Percentiles rank a stretch among this genome's conserved stretches.
Conservation (phyloP, 2,888 invertebrate species). For the Herminia tarsipennalis region DNA sequence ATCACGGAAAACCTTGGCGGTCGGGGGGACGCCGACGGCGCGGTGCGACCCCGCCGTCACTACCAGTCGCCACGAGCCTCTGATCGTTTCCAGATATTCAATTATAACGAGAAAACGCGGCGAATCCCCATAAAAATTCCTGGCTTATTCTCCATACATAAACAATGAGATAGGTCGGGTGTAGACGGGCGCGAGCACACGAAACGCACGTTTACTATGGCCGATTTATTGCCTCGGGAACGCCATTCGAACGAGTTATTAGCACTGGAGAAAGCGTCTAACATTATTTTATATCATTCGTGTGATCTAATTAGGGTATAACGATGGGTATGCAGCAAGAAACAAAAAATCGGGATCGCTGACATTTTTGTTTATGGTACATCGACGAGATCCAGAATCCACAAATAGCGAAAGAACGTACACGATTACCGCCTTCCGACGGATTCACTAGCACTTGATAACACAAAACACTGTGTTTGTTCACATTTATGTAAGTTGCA, state of each 20-base stretch:
- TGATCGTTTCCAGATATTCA: slow-evolving; percentile 65
- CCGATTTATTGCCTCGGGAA: slow-evolving; percentile 74
- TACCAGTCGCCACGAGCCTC: slow-evolving; percentile 51
- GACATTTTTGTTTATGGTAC: slow-evolving; percentile 87
- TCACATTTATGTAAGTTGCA: slow-evolving; percentile 83
- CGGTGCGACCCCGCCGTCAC: slow-evolving; percentile 52
- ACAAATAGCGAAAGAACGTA: slow-evolving; percentile 84
- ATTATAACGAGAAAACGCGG: slow-evolving; percentile 68
- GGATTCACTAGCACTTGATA: slow-evolving; percentile 83
- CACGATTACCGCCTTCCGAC: slow-evolving; percentile 85
- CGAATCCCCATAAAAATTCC: slow-evolving; percentile 79
- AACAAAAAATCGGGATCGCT: slow-evolving; percentile 86
- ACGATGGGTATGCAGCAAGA: slow-evolving; percentile 82
- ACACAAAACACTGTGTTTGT: slow-evolving; percentile 80
- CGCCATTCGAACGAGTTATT: slow-evolving; percentile 60
- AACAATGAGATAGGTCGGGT: slow-evolving; percentile 85
- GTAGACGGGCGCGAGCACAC: slow-evolving; percentile 81
- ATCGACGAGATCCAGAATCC: slow-evolving; percentile 84
- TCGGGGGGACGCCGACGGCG: slow-evolving; percentile 63
- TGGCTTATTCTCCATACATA: slow-evolving; percentile 84
- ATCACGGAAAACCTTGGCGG: slow-evolving; percentile 75
- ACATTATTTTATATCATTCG: slow-evolving; percentile 81
- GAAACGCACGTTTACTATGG: slow-evolving; percentile 82
- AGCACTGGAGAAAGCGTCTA: slow-evolving; percentile 73
- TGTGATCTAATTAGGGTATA: slow-evolving; percentile 83